Percentiles rank a stretch among this genome's conserved stretches.
phyloP scores from a whole-genome alignment of 2,113 vertebrate genomes.

The Ammodytes marinus region DNA sequence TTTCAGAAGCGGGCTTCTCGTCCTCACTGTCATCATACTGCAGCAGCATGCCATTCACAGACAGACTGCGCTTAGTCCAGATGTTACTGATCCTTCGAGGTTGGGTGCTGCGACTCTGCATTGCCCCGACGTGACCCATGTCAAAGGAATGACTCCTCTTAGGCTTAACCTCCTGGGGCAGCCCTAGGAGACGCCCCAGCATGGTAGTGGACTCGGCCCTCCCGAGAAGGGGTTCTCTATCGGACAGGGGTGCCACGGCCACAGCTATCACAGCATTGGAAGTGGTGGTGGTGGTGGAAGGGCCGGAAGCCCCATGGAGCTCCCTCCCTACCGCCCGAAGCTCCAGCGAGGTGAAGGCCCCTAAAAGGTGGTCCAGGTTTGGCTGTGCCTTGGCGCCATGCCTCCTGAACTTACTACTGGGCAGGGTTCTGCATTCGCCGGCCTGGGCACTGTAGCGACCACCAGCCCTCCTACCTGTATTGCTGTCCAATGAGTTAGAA shows the following conservation, averaged over 20 bases:
- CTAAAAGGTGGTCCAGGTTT: slow-evolving; percentile 94
- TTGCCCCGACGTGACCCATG: slow-evolving; percentile 91
- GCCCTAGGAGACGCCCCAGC: slow-evolving; percentile 89
- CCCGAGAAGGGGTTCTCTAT: slow-evolving; percentile 96
- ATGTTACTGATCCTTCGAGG: slow-evolving; percentile 94
- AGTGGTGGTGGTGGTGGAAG: slow-evolving; percentile 53
- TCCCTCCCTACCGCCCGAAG: slow-evolving; percentile 89
- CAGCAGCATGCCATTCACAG: slow-evolving; percentile 96
- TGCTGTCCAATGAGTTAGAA: slow-evolving; percentile 90
- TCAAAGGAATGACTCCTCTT: slow-evolving; percentile 98
- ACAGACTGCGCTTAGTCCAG: slow-evolving; percentile 99
- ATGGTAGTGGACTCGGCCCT: slow-evolving; percentile 83
- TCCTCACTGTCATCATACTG: slow-evolving; percentile 93
- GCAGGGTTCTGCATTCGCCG: slow-evolving; percentile 88
- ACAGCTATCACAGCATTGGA: slow-evolving; percentile 74
- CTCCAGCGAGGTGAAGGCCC: slow-evolving; percentile 95
- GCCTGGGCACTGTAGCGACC: slow-evolving; percentile 86
- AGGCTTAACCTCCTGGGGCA: slow-evolving; percentile 93
- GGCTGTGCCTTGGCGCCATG: slow-evolving; percentile 87
- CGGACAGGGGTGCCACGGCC: slow-evolving; percentile 85
- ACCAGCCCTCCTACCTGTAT: slow-evolving; percentile 84
- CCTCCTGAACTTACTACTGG: slow-evolving; percentile 92
- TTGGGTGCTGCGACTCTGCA: slow-evolving; percentile 90
- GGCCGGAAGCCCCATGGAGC: slow-evolving; percentile 70
- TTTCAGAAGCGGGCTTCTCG: slow-evolving; percentile 88